Evolutionary conservation across 2,888 invertebrate species (phyloP).

Genomic region (Odontomyia ornata): DNA sequence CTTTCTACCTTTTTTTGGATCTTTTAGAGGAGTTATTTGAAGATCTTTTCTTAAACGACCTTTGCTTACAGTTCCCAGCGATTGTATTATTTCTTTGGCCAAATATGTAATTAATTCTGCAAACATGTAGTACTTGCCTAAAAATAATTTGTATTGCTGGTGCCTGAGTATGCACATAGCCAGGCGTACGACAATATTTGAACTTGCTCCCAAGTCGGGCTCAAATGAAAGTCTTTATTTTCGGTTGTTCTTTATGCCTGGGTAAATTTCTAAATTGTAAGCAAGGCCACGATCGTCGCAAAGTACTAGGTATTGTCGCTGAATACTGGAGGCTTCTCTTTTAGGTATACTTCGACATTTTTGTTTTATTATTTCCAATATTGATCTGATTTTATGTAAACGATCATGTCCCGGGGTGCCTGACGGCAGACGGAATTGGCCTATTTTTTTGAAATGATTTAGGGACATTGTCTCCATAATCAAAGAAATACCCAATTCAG

Average conservation of each 20-base stretch:
- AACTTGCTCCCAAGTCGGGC: not conserved
- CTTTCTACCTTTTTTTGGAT: not conserved
- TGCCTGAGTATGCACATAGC: not conserved
- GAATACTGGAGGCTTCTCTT: not conserved
- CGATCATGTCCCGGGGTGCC: too few relatives aligned
- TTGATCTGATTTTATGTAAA: too few relatives aligned
- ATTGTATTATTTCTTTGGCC: not conserved
- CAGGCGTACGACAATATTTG: not conserved
- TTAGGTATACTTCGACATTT: not conserved
- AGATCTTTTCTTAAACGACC: not conserved
- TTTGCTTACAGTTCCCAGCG: not conserved
- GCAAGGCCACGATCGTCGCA: not conserved
- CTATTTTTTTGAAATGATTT: too few relatives aligned
- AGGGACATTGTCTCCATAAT: too few relatives aligned
- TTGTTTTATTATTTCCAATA: not conserved
- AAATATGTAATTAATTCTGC: not conserved
- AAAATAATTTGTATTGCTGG: not conserved
- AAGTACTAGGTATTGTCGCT: not conserved
- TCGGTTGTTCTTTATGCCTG: not conserved
- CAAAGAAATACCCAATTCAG: too few relatives aligned
- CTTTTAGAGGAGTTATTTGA: not conserved
- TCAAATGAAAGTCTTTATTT: too few relatives aligned
- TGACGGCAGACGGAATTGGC: too few relatives aligned
- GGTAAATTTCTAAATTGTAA: not conserved
- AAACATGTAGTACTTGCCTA: not conserved